Conservation (phyloP, 2,888 invertebrate species). For the Fissipunctia ypsillon region DNA sequence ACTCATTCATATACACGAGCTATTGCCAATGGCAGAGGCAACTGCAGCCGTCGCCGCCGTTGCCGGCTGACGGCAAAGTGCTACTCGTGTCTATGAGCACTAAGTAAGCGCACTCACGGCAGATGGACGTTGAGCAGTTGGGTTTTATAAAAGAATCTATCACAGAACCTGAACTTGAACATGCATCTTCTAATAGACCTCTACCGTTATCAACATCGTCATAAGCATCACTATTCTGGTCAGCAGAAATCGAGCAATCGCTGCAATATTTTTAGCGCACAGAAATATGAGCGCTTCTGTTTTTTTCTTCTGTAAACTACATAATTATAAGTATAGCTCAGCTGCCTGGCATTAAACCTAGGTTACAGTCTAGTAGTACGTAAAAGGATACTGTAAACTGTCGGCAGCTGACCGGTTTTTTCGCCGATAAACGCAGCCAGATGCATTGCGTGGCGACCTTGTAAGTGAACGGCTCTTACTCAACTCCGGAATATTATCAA, state of each 20-base stretch:
- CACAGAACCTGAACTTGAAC: too few species aligned
- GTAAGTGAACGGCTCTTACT: slow-evolving; percentile 65
- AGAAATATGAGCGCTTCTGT: slow-evolving; percentile 3
- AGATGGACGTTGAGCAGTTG: too few species aligned
- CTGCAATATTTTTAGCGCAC: neutral
- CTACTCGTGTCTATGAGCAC: too few species aligned
- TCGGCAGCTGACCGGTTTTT: slow-evolving; percentile 60
- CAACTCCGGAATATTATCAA: slow-evolving; percentile 49
- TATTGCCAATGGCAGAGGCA: too few species aligned
- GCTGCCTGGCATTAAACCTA: slow-evolving; percentile 25
- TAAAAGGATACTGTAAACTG: slow-evolving; percentile 37
- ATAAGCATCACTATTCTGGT: too few species aligned
- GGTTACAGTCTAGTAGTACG: slow-evolving; percentile 14
- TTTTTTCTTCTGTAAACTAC: slow-evolving; percentile 10
- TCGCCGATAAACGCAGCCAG: slow-evolving; percentile 54
- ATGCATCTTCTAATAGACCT: too few species aligned
- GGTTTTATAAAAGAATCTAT: too few species aligned
- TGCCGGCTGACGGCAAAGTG: too few species aligned
- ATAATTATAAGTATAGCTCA: neutral
- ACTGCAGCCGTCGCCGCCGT: too few species aligned
- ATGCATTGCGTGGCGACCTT: slow-evolving; percentile 64
- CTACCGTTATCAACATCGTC: too few species aligned
- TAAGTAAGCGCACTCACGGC: too few species aligned
- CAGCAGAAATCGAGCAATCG: neutral
- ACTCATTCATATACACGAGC: too few species aligned